Conservation (phyloP, 2,797 vertebrate genomes). For the Psittacula echo region DNA sequence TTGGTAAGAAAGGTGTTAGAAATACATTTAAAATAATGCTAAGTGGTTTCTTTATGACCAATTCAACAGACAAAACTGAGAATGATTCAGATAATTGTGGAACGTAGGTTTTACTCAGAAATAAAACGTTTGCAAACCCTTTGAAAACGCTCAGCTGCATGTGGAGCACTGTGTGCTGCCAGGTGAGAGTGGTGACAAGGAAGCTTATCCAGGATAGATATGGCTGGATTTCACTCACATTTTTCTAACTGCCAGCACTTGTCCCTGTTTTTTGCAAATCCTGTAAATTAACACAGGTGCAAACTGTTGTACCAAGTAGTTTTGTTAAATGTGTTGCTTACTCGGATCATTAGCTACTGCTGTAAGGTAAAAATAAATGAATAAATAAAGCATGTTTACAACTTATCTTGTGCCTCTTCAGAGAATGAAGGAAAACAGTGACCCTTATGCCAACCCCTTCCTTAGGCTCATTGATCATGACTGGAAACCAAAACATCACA, state of each 20-base stretch:
- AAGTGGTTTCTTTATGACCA: background rate
- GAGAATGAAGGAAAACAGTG: background rate
- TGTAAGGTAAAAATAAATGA: background rate
- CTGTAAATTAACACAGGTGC: background rate
- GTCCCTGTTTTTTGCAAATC: background rate
- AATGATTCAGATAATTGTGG: background rate
- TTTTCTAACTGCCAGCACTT: background rate
- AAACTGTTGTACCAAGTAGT: background rate
- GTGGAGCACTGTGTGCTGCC: background rate
- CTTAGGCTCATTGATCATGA: background rate
- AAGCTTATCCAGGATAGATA: background rate
- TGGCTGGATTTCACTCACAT: background rate
- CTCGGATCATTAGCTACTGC: background rate
- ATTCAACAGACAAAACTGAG: background rate
- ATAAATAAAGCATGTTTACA: background rate
- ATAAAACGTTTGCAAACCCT: background rate
- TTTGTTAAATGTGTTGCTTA: slow-evolving; percentile 11
- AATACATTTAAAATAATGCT: background rate
- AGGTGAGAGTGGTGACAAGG: background rate
- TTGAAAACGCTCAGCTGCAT: background rate
- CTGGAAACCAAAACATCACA: background rate
- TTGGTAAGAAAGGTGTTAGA: background rate
- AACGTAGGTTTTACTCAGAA: background rate
- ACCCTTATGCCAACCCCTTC: background rate
- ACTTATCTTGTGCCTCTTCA: slow-evolving; percentile 3